Evolutionary conservation across 2,888 invertebrate species (phyloP).

Genomic region (Sphecodes monilicornis): DNA sequence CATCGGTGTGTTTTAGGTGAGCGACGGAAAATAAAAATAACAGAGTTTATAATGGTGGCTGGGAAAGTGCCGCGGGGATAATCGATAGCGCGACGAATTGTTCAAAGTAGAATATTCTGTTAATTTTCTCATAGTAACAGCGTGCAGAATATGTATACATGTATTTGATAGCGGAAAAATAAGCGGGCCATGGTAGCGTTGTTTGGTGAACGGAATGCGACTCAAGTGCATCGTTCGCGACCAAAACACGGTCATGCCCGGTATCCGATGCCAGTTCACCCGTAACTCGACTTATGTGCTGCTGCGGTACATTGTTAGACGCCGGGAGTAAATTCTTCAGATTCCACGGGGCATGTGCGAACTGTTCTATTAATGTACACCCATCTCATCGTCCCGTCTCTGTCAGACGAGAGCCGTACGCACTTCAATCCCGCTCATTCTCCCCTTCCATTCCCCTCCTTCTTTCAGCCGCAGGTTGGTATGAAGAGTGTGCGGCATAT

Average conservation of each 20-base stretch:
- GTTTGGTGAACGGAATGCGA: neutral
- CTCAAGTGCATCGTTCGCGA: constrained; percentile 22
- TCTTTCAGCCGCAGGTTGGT: constrained; percentile 6
- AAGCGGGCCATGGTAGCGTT: neutral
- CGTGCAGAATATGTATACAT: neutral
- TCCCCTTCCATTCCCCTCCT: constrained; percentile 23
- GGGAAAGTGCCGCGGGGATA: neutral
- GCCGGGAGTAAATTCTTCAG: constrained; percentile 65
- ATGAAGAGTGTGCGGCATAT: constrained; percentile 54
- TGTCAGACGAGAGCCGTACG: constrained; percentile 13
- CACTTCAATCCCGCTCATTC: constrained; percentile 53
- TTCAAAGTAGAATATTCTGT: neutral
- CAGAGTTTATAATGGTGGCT: constrained; percentile 27
- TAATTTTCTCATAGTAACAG: neutral
- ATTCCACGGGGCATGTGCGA: constrained; percentile 74
- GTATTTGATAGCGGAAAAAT: neutral
- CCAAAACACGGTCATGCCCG: constrained; percentile 41
- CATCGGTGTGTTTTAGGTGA: constrained; percentile 32
- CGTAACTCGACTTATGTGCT: constrained; percentile 46
- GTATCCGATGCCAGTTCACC: constrained; percentile 8
- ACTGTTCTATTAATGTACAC: constrained; percentile 76
- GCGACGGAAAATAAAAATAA: constrained; percentile 36
- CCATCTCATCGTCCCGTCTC: constrained; percentile 63
- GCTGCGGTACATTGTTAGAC: constrained; percentile 67
- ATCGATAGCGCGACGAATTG: neutral